These are phyloP conservation scores for Sturnira hondurensis DNA, from an alignment of 2,113 vertebrate species.

Conservation along the genomic window DNA sequence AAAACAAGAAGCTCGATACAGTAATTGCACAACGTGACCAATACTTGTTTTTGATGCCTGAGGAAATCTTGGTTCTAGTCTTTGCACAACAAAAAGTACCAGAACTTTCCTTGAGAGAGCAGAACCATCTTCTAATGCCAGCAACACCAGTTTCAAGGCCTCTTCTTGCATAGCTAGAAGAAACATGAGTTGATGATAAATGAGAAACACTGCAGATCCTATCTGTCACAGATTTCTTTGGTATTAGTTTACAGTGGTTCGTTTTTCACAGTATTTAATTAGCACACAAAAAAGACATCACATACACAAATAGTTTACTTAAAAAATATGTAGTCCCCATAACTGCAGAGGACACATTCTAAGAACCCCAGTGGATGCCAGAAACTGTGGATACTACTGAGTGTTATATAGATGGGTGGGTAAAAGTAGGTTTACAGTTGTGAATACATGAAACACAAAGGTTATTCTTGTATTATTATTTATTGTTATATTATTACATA, in stretches of 20 bases:
- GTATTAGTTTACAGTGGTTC: background rate
- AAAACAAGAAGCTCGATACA: slow-evolving; percentile 98
- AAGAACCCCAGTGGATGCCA: background rate
- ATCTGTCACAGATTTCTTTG: background rate
- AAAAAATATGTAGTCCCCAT: background rate
- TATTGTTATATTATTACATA: background rate
- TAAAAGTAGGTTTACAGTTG: background rate
- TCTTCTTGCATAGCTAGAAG: slow-evolving; percentile 96
- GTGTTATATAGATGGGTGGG: background rate
- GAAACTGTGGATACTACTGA: background rate
- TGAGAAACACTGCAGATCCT: background rate
- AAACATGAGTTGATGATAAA: slow-evolving; percentile 3
- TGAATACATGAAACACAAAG: background rate
- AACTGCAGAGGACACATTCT: background rate
- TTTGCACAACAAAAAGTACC: slow-evolving; percentile 98
- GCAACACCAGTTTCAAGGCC: slow-evolving; percentile 92
- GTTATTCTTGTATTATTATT: background rate
- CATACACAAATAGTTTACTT: background rate
- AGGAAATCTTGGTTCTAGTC: slow-evolving; percentile 95
- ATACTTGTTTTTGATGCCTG: slow-evolving; percentile 99
- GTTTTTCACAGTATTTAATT: slow-evolving; percentile 18
- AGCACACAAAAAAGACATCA: background rate
- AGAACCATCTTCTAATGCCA: slow-evolving; percentile 96
- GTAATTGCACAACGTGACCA: slow-evolving; percentile 97
- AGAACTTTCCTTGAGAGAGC: slow-evolving; percentile 97